phyloP scores from a whole-genome alignment of 1,140 invertebrate genomes.

The Pollicipes pollicipes region DNA sequence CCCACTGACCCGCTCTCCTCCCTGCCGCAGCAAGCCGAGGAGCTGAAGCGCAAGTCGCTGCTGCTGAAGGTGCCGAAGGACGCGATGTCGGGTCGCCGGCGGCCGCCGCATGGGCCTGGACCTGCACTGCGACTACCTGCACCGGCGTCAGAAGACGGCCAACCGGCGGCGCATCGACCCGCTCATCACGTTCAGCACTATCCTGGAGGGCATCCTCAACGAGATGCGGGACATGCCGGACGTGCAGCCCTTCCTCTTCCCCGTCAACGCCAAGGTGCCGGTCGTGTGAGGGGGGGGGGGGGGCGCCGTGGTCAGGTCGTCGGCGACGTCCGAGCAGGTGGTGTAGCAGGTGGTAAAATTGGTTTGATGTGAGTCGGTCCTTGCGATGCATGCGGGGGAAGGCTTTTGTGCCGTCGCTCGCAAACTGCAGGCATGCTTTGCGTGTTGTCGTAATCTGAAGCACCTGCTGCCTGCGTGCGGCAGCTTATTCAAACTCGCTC shows the following conservation, averaged over 20 bases:
- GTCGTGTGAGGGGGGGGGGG: neutral
- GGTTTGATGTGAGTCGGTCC: no score
- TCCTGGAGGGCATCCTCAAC: slow-evolving; percentile 81
- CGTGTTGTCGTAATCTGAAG: no score
- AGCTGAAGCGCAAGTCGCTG: slow-evolving; percentile 55
- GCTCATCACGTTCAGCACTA: slow-evolving; percentile 78
- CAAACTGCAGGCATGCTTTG: no score
- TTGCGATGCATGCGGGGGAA: no score
- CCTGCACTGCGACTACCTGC: slow-evolving; percentile 83
- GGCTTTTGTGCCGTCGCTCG: no score
- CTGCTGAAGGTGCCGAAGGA: slow-evolving; percentile 70
- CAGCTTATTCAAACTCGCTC: no score
- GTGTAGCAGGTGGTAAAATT: neutral
- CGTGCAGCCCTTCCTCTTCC: slow-evolving; percentile 78
- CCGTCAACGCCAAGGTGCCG: slow-evolving; percentile 74
- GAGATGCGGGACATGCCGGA: slow-evolving; percentile 84
- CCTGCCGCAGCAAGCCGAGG: slow-evolving; percentile 47
- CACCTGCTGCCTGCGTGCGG: no score
- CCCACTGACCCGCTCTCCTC: no score
- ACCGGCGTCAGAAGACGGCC: slow-evolving; percentile 64
- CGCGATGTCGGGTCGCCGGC: slow-evolving; percentile 33
- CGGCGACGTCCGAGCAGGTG: no score
- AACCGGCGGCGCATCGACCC: slow-evolving; percentile 92
- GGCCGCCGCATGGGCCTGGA: slow-evolving; percentile 40
- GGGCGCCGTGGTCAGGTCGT: no score